These are phyloP conservation scores for Cyprinodon variegatus DNA, from an alignment of 2,113 vertebrate species.

Conservation along the genomic window DNA sequence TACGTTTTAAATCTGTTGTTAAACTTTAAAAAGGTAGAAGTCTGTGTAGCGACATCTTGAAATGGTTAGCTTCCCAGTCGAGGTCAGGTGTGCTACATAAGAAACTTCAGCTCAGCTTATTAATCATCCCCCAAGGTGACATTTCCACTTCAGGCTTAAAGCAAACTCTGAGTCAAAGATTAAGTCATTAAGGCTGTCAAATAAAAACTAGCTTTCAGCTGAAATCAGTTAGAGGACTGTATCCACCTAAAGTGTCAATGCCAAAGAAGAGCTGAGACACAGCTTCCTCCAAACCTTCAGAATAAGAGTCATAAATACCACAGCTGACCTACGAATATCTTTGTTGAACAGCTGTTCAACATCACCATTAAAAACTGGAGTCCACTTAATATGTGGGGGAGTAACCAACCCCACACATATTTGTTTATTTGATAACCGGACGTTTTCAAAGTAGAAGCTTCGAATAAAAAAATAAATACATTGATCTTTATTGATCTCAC, in stretches of 20 bases:
- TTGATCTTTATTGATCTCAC: too few relatives aligned
- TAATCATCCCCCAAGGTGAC: not conserved
- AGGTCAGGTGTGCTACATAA: not conserved
- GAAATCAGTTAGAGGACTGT: not conserved
- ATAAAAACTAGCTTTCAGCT: not conserved
- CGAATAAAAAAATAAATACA: too few relatives aligned
- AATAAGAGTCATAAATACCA: not conserved
- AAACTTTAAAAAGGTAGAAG: not conserved
- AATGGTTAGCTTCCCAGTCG: not conserved
- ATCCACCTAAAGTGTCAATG: not conserved
- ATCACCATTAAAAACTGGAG: too few relatives aligned
- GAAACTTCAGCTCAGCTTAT: not conserved
- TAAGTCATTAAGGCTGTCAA: not conserved
- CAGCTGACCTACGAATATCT: too few relatives aligned
- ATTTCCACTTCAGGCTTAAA: not conserved
- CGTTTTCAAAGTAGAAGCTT: too few relatives aligned
- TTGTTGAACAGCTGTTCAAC: too few relatives aligned
- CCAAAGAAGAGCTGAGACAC: not conserved
- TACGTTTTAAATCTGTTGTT: not conserved
- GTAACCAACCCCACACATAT: too few relatives aligned
- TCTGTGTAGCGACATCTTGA: not conserved
- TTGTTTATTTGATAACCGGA: too few relatives aligned
- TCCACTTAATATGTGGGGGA: too few relatives aligned
- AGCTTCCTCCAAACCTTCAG: not conserved
- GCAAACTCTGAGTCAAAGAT: not conserved